Evolutionary conservation across 2,888 invertebrate genomes (phyloP), one percentile per base, ranked within the genome.

Genomic region (Caenorhabditis drosophilae): DNA sequence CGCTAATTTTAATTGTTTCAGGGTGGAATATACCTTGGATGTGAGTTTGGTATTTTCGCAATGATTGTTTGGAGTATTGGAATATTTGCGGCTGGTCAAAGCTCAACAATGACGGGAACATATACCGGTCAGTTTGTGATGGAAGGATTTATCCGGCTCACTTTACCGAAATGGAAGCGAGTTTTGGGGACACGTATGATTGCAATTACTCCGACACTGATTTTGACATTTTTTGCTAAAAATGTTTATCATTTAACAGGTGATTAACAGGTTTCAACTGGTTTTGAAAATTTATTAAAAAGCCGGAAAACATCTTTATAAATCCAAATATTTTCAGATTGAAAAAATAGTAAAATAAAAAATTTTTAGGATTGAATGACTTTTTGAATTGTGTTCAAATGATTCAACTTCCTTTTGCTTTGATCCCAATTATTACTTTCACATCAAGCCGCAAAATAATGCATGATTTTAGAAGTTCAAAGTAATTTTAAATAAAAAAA

Each of bases 81-180:
- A 34, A 86, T 87, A 38, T 77, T 87, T 36, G 87, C 86, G 20
- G 86, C 87, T 9, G 87, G 87, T 12, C 86, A 87, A 74, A 85
- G 85, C 60, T 86, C 87, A 6, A 87, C 87, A 2, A 87, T 87
- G 86, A 87, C 87, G 15, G 86, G 87, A 25, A 87, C 87, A 2
- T 87, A 87, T 75, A 85, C 87, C 15, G 87, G 87, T 34, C 87
- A 87, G 79, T 70, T 60, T 51, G 69, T 63, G 3, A 72, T 75
- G 69, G 72, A 75, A 54, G 92, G 92, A 12, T 92, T 92, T 83
- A 85, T 92, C 20, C 90, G 91, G 81, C 86, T 92, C 16, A 89
- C 89, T 77, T 92, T 92, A 92, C 88, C 90, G 0, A 88, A 91
- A 36, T 93, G 92, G 93, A 90, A 90, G 85, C 86, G 93, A 81